phyloP scores from a whole-genome alignment of 2,888 invertebrate genomes.

The Lycocerus yunnanus region DNA sequence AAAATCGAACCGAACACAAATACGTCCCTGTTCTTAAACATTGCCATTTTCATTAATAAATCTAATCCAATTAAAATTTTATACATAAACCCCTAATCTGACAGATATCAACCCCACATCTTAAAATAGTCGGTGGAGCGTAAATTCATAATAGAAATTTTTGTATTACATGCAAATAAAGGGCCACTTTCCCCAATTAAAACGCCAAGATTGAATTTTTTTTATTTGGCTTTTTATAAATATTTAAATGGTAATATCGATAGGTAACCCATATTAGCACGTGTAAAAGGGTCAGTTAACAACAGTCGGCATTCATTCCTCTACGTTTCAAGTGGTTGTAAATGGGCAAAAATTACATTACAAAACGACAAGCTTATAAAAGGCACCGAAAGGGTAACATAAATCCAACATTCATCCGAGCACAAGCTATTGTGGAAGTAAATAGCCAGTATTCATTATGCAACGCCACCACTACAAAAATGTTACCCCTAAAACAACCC shows the following conservation, averaged over 20 bases:
- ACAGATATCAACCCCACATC: neutral
- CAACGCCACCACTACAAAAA: conserved; percentile 13
- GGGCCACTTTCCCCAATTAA: neutral
- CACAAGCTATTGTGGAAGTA: conserved; percentile 15
- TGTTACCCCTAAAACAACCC: conserved; percentile 6
- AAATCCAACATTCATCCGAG: conserved; percentile 13
- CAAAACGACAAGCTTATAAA: neutral
- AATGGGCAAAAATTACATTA: conserved; percentile 17
- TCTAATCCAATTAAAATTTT: neutral
- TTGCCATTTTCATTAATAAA: neutral
- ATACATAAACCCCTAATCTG: neutral
- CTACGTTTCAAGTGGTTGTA: conserved; percentile 12
- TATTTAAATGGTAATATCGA: neutral
- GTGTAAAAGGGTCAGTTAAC: neutral
- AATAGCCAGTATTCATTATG: conserved; percentile 23
- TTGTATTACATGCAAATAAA: neutral
- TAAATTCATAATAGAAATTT: neutral
- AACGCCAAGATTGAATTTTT: neutral
- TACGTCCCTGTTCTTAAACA: neutral
- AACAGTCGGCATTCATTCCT: conserved; percentile 5
- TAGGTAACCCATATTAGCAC: neutral
- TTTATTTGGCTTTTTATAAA: neutral
- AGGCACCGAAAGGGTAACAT: conserved; percentile 19
- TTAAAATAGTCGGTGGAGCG: neutral
- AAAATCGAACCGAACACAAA: too few relatives aligned